Percentiles rank a stretch among this genome's conserved stretches.
These are phyloP conservation scores for Paedocypris micromegethes DNA, from an alignment of 2,797 vertebrate species.

Conservation along the genomic window DNA sequence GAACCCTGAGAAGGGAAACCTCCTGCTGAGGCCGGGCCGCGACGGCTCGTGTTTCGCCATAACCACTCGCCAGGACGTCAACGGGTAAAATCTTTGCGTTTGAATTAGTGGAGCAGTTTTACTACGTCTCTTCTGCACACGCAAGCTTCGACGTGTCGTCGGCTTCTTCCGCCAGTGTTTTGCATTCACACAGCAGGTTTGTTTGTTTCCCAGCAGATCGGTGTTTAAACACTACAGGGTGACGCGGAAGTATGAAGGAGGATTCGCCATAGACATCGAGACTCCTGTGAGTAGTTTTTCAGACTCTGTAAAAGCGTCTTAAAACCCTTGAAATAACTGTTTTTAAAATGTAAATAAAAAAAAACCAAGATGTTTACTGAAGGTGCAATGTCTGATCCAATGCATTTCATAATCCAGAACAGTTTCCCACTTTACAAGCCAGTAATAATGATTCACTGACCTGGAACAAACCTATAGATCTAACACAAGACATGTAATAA, in stretches of 20 bases:
- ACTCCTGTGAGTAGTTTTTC: slow-evolving; percentile 66
- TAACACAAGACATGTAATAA: no score
- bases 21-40: slow-evolving; percentile 71
- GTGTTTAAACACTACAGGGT: slow-evolving; percentile 75
- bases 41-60: slow-evolving; percentile 61
- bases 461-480: no score
- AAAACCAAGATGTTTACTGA: no score
- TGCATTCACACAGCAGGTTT: no score
- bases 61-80: slow-evolving; percentile 66
- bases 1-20: slow-evolving; percentile 65
- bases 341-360: background rate
- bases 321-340: background rate
- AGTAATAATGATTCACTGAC: no score
- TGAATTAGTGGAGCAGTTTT: background rate
- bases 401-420: no score
- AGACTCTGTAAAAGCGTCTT: background rate
- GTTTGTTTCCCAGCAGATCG: slow-evolving; percentile 39
- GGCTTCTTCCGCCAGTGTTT: no score
- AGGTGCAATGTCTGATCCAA: no score
- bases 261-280: slow-evolving; percentile 72
- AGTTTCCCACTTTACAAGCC: no score
- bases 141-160: no score
- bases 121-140: background rate
- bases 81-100: slow-evolving; percentile 56
- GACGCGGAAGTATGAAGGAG: slow-evolving; percentile 36